Percentiles rank a stretch among this genome's conserved stretches.
These are phyloP conservation scores for Nematolebias whitei DNA, from an alignment of 2,113 vertebrate genomes.

Conservation along the genomic window DNA sequence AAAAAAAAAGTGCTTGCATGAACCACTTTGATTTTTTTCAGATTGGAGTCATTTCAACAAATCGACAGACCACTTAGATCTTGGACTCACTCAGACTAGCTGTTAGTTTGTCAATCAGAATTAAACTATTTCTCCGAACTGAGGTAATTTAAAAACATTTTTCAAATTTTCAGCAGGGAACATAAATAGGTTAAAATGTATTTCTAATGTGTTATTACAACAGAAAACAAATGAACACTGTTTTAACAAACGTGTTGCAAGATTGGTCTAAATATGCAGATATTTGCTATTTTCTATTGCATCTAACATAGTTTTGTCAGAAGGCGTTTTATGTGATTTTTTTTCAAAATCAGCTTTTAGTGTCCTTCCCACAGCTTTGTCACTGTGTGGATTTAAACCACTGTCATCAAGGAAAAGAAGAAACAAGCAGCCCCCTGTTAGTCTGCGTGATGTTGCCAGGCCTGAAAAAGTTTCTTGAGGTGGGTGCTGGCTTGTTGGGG, in stretches of 20 bases:
- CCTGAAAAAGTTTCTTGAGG: slow-evolving; percentile 31
- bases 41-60: no score
- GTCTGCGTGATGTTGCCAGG: slow-evolving; percentile 32
- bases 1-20: no score
- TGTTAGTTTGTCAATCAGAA: no score
- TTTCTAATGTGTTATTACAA: background rate
- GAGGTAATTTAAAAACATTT: no score
- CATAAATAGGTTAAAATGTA: no score
- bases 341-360: slow-evolving; percentile 1
- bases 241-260: background rate
- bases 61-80: no score
- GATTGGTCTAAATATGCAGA: background rate
- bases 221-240: background rate
- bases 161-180: no score
- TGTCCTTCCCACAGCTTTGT: slow-evolving; percentile 17
- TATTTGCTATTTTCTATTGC: background rate
- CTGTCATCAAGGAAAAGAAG: slow-evolving; percentile 38
- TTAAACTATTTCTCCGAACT: no score
- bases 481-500: slow-evolving; percentile 21
- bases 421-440: slow-evolving; percentile 55
- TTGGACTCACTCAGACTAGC: no score
- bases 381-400: slow-evolving; percentile 40
- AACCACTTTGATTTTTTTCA: no score
- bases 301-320: background rate
- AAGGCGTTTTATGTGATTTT: slow-evolving; percentile 7